Base-by-base conservation (phyloP, 2,888 invertebrate genomes). In the Trichogramma dendrolimi region DNA sequence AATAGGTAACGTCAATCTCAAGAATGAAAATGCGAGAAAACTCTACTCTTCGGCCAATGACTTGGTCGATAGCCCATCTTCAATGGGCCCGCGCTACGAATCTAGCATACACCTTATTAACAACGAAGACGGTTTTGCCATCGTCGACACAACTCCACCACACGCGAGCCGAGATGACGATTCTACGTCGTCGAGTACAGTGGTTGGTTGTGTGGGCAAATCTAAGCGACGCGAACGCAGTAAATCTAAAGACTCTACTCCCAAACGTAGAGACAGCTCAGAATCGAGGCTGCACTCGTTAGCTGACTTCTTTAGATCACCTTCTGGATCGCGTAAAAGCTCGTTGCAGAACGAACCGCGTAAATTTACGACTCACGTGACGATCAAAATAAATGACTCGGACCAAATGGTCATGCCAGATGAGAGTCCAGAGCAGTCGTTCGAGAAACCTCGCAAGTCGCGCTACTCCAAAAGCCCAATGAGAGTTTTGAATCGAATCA, bases 1-100 rank as follows among this genome's bases (percentile, higher is more conserved):
- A 80, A 83, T 87, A 83, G 87, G 87, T 87, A 86, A 83, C 82
- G 81, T 81, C 78, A 79, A 81, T 11, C 54, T 50, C 60, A 65
- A 62, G 60, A 60, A 58, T 60, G 63, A 66, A 46, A 46, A 46
- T 72, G 79, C 79, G 76, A 80, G 80, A 79, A 80, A 81, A 70
- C 80, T 81, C 74, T 78, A 78, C 71, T 79, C 78, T 56, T 79
- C 79, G 71, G 79, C 74, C 62, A 77, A 77, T 73, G 77, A 78
- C 71, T 71, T 79, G 69, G 75, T 77, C 69, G 78, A 76, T 10
- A 27, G 27, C 27, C 27, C 27, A 27, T 27, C 27, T 2, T 27
- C 27, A 27, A 27, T 27, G 27, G 27, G 27, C 27, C 27, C 27
- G 27, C 27, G 27, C 27, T 27, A 27, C 27, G 27, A 27, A 27